Base-by-base conservation (phyloP, 2,888 invertebrate genomes). In the Platerodrilus igneus region DNA sequence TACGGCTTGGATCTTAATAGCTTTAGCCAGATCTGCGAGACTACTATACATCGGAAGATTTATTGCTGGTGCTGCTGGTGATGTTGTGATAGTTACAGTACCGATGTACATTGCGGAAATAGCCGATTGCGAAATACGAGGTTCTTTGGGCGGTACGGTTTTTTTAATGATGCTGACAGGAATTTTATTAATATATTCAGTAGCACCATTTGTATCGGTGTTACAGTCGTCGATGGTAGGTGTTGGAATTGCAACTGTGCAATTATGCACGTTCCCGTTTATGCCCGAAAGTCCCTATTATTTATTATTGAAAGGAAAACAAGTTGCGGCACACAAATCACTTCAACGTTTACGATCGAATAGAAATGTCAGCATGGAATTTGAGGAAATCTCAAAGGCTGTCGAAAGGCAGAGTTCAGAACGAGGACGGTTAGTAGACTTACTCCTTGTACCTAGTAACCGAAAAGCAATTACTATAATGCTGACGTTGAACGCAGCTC, bases 21-120 rank as follows among this genome's bases (percentile, higher is more conserved):
- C 63, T 3, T 38, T 61, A 3, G 63, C 62, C 3, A 52, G 56
- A n/a, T 57, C 54, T 6, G 52, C 64, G 5, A 55, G 57, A 16
- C 58, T 57, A 28, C 47, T 68, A 3, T 64, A 61, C 40, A 53
- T 60, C 1, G 67, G 67, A 0, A 55, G 67, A 25, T 63, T 67
- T 32, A 40, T 67, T 18, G 58, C 64, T 4, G 68, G 68, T 1
- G 52, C 66, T 38, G 65, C 66, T 6, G 65, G 64, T 6, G 67
- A 68, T 37, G 64, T 64, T 15, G 67, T 63, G 3, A 68, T 68
- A 39, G 67, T 68, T 3, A 61, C 67, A 9, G 66, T 65, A 0
- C 68, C 67, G 1, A 67, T 67, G 67, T 67, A 64, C 47, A 62
- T 67, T 6, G 66, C 64, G 3, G 67, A 68, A 51, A 64, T 67